Conservation (phyloP, 2,888 invertebrate species). For the Dexiosoma caninum region DNA sequence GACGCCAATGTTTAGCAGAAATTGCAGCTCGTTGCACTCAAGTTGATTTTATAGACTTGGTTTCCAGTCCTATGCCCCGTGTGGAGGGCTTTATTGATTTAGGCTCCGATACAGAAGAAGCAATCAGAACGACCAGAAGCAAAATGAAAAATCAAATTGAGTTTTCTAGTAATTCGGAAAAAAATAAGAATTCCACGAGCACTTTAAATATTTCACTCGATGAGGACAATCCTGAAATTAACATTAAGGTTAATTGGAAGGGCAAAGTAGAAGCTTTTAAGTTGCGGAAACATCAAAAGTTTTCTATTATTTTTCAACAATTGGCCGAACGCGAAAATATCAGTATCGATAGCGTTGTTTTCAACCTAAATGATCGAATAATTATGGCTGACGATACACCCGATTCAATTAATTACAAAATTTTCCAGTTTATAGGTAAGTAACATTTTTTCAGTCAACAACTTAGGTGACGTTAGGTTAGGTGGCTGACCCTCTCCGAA, state of each 20-base stretch:
- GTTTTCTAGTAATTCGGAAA: not conserved
- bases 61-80: constrained; percentile 68
- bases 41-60: constrained; percentile 69
- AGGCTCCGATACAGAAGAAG: constrained; percentile 67
- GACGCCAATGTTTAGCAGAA: constrained; percentile 65
- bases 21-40: constrained; percentile 66
- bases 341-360: constrained; percentile 65
- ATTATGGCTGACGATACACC: constrained; percentile 70
- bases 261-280: constrained; percentile 70
- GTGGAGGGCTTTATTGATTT: constrained; percentile 69
- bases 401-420: constrained; percentile 69
- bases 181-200: not conserved
- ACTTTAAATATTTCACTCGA: constrained; percentile 66
- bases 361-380: constrained; percentile 70
- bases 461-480: too few species aligned
- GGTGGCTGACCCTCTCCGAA: too few species aligned
- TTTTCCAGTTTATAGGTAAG: constrained; percentile 72
- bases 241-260: constrained; percentile 71
- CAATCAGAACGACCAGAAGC: not conserved
- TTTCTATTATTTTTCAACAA: constrained; percentile 69
- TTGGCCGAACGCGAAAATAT: constrained; percentile 71
- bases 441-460: too few species aligned
- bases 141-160: not conserved
- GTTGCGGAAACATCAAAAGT: constrained; percentile 73
- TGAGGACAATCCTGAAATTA: constrained; percentile 70